Percentiles rank a stretch among this genome's conserved stretches.
Conservation (phyloP, 2,797 vertebrate genomes). For the Anabas testudineus region DNA sequence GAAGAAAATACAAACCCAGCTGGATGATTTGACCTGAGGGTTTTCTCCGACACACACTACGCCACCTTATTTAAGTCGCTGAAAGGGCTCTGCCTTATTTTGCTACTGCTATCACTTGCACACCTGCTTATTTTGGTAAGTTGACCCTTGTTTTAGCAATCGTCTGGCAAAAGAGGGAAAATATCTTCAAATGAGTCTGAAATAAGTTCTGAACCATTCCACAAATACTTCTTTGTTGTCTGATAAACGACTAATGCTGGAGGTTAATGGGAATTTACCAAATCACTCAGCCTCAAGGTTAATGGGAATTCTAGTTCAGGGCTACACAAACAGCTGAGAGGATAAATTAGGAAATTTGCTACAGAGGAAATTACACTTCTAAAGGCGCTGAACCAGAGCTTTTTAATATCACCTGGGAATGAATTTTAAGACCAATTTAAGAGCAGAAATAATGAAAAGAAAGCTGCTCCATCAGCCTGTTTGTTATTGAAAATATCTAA, state of each 20-base stretch:
- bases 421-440: constrained; percentile 49
- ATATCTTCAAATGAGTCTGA: constrained; percentile 26
- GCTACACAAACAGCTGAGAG: constrained; percentile 53
- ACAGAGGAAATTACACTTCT: constrained; percentile 60
- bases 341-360: constrained; percentile 61
- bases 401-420: constrained; percentile 56
- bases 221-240: constrained; percentile 15
- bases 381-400: constrained; percentile 36
- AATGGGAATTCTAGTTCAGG: constrained; percentile 64
- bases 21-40: not conserved
- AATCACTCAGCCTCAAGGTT: constrained; percentile 62
- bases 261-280: constrained; percentile 64
- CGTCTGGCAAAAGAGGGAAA: not conserved
- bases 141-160: constrained; percentile 25
- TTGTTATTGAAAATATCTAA: constrained; percentile 17
- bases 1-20: not conserved
- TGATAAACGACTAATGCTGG: constrained; percentile 42
- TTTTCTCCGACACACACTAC: not conserved
- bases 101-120: not conserved
- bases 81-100: not conserved
- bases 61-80: not conserved
- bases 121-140: constrained; percentile 7
- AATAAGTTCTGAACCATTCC: constrained; percentile 24
- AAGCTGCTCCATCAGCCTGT: constrained; percentile 13
- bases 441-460: constrained; percentile 37